A percentile compares a stretch with the other conserved stretches of the same genome.
phyloP scores from a whole-genome alignment of 1,140 invertebrate genomes.

The Aphaenogaster rudis region DNA sequence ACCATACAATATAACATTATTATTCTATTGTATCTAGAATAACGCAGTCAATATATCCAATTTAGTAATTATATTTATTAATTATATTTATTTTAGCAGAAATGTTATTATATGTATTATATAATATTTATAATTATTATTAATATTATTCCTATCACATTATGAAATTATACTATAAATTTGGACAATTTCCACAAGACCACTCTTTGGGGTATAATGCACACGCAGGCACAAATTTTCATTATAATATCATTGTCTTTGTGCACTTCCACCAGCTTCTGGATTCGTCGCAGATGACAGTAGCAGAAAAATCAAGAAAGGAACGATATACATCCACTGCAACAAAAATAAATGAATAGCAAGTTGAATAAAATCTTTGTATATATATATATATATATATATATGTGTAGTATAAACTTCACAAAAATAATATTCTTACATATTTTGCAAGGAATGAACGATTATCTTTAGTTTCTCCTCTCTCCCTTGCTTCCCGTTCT shows the following conservation, averaged over 20 bases:
- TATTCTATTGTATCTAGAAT: constrained; percentile 13
- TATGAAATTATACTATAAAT: constrained; percentile 67
- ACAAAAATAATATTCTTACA: constrained; percentile 89
- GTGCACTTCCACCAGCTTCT: constrained; percentile 87
- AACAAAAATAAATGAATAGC: constrained; percentile 78
- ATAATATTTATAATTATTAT: constrained; percentile 47
- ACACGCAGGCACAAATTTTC: constrained; percentile 54
- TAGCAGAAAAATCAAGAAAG: constrained; percentile 94
- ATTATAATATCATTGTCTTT: constrained; percentile 74
- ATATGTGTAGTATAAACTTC: background rate
- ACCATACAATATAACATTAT: background rate
- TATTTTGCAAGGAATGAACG: constrained; percentile 98
- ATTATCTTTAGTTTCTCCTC: constrained; percentile 96
- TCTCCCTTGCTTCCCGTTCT: constrained; percentile 95
- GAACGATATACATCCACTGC: constrained; percentile 98
- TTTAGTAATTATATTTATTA: constrained; percentile 13
- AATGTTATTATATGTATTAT: constrained; percentile 45
- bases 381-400: background rate
- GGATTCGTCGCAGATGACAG: constrained; percentile 94
- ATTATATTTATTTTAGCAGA: constrained; percentile 62
- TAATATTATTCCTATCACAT: constrained; percentile 52
- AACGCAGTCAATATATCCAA: constrained; percentile 35
- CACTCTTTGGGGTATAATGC: constrained; percentile 40
- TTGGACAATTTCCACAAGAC: constrained; percentile 49
- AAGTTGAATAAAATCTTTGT: background rate